A percentile compares a stretch with the other conserved stretches of the same genome.
Conservation (phyloP, 1,140 invertebrate species). For the Bombus fervidus region DNA sequence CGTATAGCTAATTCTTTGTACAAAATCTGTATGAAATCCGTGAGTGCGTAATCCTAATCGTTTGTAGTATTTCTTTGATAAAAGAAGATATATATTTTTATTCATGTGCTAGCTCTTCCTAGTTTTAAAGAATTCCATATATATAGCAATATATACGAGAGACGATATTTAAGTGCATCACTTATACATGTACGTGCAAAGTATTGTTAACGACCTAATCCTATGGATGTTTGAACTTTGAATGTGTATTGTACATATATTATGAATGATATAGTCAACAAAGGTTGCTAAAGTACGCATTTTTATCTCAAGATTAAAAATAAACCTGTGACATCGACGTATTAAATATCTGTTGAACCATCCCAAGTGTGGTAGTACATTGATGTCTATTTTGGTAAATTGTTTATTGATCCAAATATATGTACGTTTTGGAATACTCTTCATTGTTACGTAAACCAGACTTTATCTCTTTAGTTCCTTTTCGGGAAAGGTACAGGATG, state of each 20-base stretch:
- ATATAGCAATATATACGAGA: not conserved
- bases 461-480: not conserved
- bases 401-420: constrained; percentile 20
- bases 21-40: constrained; percentile 5
- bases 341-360: not conserved
- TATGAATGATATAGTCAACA: not conserved
- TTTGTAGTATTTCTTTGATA: not conserved
- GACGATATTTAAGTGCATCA: not conserved
- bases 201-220: not conserved
- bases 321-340: constrained; percentile 23
- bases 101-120: constrained; percentile 29
- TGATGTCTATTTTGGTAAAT: not conserved
- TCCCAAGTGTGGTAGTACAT: not conserved
- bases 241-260: constrained; percentile 32
- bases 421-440: not conserved
- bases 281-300: not conserved
- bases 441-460: not conserved
- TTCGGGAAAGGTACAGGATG: not conserved
- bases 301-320: constrained; percentile 30
- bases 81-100: constrained; percentile 34
- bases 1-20: not conserved
- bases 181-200: not conserved
- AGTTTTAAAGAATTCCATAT: not conserved
- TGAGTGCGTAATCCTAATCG: not conserved
- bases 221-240: not conserved